These are phyloP conservation scores for Capreolus pygargus DNA, from an alignment of 2,113 vertebrate genomes.

Conservation along the genomic window DNA sequence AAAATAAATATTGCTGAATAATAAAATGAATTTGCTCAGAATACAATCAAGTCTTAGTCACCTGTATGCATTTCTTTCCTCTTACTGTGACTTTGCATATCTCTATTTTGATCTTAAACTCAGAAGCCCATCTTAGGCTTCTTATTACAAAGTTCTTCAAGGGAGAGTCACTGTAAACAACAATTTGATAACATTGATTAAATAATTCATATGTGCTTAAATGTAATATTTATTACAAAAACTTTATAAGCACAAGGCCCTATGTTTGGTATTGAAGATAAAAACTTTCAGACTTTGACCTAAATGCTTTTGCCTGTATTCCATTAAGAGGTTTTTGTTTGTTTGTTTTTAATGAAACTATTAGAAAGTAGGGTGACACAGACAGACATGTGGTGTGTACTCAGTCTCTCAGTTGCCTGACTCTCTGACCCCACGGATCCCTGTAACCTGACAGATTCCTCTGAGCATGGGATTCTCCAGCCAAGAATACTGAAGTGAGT, in stretches of 20 bases:
- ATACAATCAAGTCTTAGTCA: not conserved
- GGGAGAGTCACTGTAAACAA: not conserved
- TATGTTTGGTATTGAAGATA: not conserved
- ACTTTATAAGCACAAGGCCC: not conserved
- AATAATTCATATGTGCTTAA: not conserved
- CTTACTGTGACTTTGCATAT: not conserved
- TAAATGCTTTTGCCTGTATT: not conserved
- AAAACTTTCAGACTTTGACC: not conserved
- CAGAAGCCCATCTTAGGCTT: not conserved
- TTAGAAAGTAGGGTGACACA: not conserved
- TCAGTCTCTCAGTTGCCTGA: not conserved
- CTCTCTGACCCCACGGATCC: not conserved
- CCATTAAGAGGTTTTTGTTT: not conserved
- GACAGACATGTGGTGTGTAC: not conserved
- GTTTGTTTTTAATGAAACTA: not conserved
- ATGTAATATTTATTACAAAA: slow-evolving; percentile 33
- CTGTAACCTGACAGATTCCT: not conserved
- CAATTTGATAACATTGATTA: not conserved
- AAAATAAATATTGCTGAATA: not conserved
- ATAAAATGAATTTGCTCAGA: not conserved
- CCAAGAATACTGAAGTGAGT: not conserved
- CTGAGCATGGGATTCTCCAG: not conserved
- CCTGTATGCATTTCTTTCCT: not conserved
- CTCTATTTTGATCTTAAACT: not conserved
- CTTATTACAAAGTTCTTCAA: not conserved